phyloP scores from a whole-genome alignment of 2,113 vertebrate species.

The Pogonocichla stellata region DNA sequence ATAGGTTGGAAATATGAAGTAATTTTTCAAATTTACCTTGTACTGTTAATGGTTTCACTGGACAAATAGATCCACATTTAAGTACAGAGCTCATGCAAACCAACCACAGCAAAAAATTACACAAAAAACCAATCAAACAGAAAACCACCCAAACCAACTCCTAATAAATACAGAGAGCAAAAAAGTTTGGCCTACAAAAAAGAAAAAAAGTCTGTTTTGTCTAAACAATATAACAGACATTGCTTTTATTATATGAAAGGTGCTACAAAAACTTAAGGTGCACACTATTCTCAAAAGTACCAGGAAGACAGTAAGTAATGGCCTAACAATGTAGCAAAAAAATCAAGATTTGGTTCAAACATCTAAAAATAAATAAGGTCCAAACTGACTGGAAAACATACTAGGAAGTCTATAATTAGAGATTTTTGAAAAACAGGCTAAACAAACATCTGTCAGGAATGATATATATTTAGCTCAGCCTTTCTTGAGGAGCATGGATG shows the following conservation, averaged over 20 bases:
- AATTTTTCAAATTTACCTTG: neutral
- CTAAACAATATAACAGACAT: neutral
- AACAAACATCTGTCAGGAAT: conserved; percentile 25
- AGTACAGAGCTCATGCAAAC: neutral
- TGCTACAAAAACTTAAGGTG: neutral
- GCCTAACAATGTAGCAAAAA: neutral
- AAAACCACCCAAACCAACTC: neutral
- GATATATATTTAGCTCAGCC: neutral
- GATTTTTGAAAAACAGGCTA: neutral
- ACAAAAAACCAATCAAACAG: neutral
- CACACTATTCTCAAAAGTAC: neutral
- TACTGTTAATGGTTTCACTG: neutral
- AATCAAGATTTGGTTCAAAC: neutral
- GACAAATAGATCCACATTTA: neutral
- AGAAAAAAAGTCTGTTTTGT: neutral
- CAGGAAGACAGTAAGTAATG: neutral
- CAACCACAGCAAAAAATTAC: neutral
- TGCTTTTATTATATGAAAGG: neutral
- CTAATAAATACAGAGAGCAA: neutral
- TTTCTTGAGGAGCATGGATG: neutral
- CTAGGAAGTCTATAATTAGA: neutral
- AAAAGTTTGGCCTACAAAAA: neutral
- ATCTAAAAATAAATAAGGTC: neutral
- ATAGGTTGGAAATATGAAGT: neutral
- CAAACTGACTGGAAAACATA: neutral